phyloP scores from a whole-genome alignment of 2,113 vertebrate genomes.

The Megaceryle torquata region DNA sequence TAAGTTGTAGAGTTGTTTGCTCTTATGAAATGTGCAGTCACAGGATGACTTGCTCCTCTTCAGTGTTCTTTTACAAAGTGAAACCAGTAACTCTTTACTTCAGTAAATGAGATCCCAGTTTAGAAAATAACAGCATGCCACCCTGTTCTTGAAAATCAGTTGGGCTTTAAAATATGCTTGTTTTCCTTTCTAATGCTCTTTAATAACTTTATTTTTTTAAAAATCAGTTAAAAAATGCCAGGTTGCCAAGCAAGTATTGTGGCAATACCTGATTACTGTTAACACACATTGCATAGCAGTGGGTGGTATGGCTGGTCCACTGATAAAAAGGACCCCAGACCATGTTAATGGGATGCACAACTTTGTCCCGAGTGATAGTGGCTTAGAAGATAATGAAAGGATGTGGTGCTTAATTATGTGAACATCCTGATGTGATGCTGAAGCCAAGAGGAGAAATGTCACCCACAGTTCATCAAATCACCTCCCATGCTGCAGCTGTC shows the following conservation, averaged over 20 bases:
- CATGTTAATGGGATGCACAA: background rate
- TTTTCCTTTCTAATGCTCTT: background rate
- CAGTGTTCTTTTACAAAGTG: background rate
- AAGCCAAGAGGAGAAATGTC: background rate
- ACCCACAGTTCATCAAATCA: background rate
- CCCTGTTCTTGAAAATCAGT: background rate
- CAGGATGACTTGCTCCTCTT: background rate
- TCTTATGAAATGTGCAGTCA: background rate
- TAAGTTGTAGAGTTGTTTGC: background rate
- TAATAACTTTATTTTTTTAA: background rate
- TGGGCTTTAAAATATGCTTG: background rate
- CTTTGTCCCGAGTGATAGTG: background rate
- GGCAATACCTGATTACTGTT: background rate
- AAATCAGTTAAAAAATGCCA: background rate
- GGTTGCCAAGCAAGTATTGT: background rate
- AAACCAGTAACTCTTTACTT: background rate
- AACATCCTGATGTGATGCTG: background rate
- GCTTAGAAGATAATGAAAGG: background rate
- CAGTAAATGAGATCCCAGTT: background rate
- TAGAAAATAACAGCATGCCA: background rate
- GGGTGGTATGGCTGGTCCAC: background rate
- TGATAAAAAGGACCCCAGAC: background rate
- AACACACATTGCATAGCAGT: background rate
- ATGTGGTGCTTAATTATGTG: background rate
- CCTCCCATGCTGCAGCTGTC: background rate